phyloP scores from a whole-genome alignment of 2,113 vertebrate genomes.

The Speoplatyrhinus poulsoni region DNA sequence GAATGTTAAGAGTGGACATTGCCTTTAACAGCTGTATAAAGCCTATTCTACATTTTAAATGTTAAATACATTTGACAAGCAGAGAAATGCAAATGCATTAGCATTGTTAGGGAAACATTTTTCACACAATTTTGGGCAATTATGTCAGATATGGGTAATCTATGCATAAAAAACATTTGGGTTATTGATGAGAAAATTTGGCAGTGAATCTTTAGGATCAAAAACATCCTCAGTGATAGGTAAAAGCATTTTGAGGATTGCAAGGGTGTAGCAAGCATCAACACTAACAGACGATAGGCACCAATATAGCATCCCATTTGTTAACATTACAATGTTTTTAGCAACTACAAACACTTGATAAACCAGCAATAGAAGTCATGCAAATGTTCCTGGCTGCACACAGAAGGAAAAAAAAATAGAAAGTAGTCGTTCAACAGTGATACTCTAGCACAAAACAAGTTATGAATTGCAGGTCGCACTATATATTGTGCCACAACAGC shows the following conservation, averaged over 20 bases:
- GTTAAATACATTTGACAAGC: not conserved
- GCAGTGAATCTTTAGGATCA: conserved; percentile 34
- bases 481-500: conserved; percentile 57
- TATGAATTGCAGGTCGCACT: conserved; percentile 60
- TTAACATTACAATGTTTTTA: conserved; percentile 35
- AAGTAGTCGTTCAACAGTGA: conserved; percentile 58
- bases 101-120: conserved; percentile 55
- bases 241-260: conserved; percentile 26
- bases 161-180: conserved; percentile 14
- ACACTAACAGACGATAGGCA: conserved; percentile 36
- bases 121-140: conserved; percentile 19
- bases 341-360: conserved; percentile 55
- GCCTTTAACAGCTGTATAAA: conserved; percentile 8
- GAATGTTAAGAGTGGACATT: conserved; percentile 19
- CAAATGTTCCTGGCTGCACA: conserved; percentile 65
- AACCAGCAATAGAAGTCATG: conserved; percentile 68
- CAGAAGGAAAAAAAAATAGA: conserved; percentile 52
- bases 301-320: conserved; percentile 53
- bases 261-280: conserved; percentile 34
- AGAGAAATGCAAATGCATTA: conserved; percentile 13
- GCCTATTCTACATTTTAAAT: conserved; percentile 18
- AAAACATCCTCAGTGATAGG: conserved; percentile 5
- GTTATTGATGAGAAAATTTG: conserved; percentile 20
- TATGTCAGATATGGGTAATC: conserved; percentile 11
- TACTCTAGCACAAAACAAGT: conserved; percentile 67